Conservation (phyloP, 2,888 invertebrate species). For the Melitaea athalia region DNA sequence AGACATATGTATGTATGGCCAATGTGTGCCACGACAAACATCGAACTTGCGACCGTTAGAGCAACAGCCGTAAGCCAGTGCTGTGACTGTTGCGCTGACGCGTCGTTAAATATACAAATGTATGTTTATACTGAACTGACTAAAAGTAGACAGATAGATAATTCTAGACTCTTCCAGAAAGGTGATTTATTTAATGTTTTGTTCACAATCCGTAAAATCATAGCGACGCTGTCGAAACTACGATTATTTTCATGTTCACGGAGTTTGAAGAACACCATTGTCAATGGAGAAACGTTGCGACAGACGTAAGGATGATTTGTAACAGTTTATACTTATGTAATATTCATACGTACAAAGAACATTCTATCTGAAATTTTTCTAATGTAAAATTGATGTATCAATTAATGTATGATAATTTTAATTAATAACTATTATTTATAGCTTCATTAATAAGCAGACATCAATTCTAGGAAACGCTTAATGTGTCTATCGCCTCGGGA, state of each 20-base stretch:
- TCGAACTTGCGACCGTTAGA: too few species aligned
- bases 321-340: background rate
- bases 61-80: too few species aligned
- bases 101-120: too few species aligned
- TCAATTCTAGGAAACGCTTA: background rate
- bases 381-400: too few species aligned
- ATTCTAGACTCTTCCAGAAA: background rate
- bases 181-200: background rate
- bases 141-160: too few species aligned
- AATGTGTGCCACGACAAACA: too few species aligned
- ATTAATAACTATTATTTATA: background rate
- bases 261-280: conserved; percentile 11
- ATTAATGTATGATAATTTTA: too few species aligned
- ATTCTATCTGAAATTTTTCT: background rate
- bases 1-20: too few species aligned
- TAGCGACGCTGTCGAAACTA: conserved; percentile 7
- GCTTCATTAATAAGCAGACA: background rate
- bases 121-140: background rate
- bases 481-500: background rate
- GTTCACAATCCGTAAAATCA: background rate
- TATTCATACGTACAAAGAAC: background rate
- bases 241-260: background rate
- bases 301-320: background rate
- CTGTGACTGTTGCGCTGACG: too few species aligned
- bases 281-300: conserved; percentile 1